Evolutionary conservation across 2,888 invertebrate species (phyloP).

Genomic region (Lepeophtheirus nordmannii): DNA sequence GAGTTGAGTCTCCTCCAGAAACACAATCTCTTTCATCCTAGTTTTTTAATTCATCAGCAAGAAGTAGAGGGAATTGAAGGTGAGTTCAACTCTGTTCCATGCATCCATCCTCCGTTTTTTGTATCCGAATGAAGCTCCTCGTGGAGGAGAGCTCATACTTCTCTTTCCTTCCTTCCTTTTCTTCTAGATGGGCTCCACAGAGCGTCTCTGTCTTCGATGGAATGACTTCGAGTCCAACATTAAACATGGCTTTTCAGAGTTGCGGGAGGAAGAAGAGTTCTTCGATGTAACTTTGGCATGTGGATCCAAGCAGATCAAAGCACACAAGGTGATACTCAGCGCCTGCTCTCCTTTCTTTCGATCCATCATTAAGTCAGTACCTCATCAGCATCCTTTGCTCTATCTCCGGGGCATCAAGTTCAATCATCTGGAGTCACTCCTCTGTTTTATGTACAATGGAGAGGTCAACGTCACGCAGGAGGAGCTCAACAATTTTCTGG

Average conservation of each 20-base stretch:
- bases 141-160: too few species aligned
- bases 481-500: constrained; percentile 64
- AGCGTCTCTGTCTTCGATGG: constrained; percentile 32
- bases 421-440: constrained; percentile 68
- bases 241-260: constrained; percentile 29
- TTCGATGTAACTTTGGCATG: constrained; percentile 32
- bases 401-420: constrained; percentile 78
- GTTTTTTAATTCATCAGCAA: background rate
- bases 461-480: constrained; percentile 74
- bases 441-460: constrained; percentile 82
- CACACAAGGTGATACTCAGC: constrained; percentile 31
- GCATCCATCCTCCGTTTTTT: background rate
- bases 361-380: constrained; percentile 33
- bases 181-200: constrained; percentile 23
- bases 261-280: constrained; percentile 30
- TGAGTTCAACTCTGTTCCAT: background rate
- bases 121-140: too few species aligned
- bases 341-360: constrained; percentile 32
- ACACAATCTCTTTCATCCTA: background rate
- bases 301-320: constrained; percentile 30
- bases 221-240: constrained; percentile 31
- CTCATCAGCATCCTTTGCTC: constrained; percentile 79
- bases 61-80: background rate
- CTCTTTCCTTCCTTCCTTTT: background rate
- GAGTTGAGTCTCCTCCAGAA: too few species aligned